Evolutionary conservation across 1,140 invertebrate genomes (phyloP).

Genomic region (Cydia amplana): DNA sequence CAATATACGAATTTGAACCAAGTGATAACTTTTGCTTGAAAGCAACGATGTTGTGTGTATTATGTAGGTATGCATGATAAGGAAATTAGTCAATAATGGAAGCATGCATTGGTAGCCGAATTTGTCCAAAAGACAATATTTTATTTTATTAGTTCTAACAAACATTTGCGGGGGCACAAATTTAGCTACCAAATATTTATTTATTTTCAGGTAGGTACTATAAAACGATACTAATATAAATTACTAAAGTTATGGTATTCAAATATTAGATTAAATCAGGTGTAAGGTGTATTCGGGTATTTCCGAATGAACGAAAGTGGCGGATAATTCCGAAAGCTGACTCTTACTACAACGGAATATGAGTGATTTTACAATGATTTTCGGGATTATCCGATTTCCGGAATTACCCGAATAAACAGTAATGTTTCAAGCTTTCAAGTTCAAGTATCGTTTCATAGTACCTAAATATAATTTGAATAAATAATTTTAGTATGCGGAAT

Average conservation of each 20-base stretch:
- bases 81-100: constrained; percentile 24
- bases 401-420: too few relatives aligned
- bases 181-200: constrained; percentile 64
- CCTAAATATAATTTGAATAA: background rate
- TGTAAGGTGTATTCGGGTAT: too few relatives aligned
- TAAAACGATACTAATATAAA: too few relatives aligned
- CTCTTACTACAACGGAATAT: too few relatives aligned
- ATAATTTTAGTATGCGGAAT: background rate
- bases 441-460: background rate
- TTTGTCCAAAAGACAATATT: constrained; percentile 75
- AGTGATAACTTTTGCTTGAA: too few relatives aligned
- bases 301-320: too few relatives aligned
- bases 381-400: too few relatives aligned
- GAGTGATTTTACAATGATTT: too few relatives aligned
- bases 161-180: constrained; percentile 48
- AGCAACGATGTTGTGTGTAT: background rate
- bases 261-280: too few relatives aligned
- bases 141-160: constrained; percentile 34
- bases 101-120: constrained; percentile 68
- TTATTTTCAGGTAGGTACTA: background rate
- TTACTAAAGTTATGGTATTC: too few relatives aligned
- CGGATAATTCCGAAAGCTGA: too few relatives aligned
- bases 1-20: too few relatives aligned
- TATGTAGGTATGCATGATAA: background rate
- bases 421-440: background rate